Percentiles rank a stretch among this genome's conserved stretches.
Evolutionary conservation across 2,888 invertebrate species (phyloP).

Genomic region (Orthosia incerta): DNA sequence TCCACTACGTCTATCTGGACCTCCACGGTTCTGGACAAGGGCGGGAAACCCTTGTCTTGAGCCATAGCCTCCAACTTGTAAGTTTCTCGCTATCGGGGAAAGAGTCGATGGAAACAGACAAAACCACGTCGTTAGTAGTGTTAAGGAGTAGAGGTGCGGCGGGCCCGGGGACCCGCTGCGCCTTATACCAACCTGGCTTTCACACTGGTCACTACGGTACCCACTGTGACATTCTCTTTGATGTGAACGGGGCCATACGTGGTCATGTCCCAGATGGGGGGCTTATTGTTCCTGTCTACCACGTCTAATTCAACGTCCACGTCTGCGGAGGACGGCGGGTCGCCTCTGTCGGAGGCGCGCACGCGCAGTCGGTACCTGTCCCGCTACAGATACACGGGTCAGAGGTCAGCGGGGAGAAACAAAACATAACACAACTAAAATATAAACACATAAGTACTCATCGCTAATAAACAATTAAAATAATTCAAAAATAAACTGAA

Average conservation of each 20-base stretch:
- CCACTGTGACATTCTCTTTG: slow-evolving; percentile 99
- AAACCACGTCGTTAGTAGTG: slow-evolving; percentile 93
- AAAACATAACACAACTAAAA: slow-evolving; percentile 91
- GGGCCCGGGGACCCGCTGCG: slow-evolving; percentile 89
- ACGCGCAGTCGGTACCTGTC: slow-evolving; percentile 99
- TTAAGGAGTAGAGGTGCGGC: slow-evolving; percentile 90
- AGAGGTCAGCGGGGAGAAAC: slow-evolving; percentile 93
- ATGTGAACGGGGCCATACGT: slow-evolving; percentile 99
- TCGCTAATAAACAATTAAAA: slow-evolving; percentile 88
- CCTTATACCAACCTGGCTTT: slow-evolving; percentile 98
- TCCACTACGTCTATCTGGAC: slow-evolving; percentile 99
- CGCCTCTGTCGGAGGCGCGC: slow-evolving; percentile 98
- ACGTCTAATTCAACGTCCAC: slow-evolving; percentile 99
- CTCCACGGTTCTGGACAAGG: slow-evolving; percentile 98
- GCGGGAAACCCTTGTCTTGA: slow-evolving; percentile 99
- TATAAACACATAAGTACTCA: slow-evolving; percentile 89
- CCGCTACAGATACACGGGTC: slow-evolving; percentile 96
- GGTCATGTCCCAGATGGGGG: slow-evolving; percentile 98
- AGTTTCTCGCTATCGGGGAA: slow-evolving; percentile 96
- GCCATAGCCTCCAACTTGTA: slow-evolving; percentile 99
- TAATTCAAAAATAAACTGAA: slow-evolving; percentile 83
- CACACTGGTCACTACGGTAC: slow-evolving; percentile 99
- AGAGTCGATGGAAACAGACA: slow-evolving; percentile 92
- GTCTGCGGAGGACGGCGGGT: slow-evolving; percentile 97
- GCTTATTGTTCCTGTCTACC: slow-evolving; percentile 99